phyloP scores from a whole-genome alignment of 2,113 vertebrate species.

The Elephas maximus region DNA sequence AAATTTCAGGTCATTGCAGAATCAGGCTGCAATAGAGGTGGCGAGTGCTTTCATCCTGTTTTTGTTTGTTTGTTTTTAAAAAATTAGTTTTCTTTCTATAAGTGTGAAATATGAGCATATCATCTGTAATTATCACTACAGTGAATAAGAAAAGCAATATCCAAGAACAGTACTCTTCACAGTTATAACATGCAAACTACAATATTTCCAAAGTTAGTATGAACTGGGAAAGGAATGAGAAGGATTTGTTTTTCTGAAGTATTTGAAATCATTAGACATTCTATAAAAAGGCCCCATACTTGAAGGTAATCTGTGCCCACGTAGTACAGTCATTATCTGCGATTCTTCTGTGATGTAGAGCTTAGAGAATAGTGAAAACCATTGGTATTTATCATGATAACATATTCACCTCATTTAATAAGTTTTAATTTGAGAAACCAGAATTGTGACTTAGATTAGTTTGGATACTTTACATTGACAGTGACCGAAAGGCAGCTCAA shows the following conservation, averaged over 20 bases:
- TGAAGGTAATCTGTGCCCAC: background rate
- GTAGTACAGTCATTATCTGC: background rate
- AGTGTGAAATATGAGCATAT: background rate
- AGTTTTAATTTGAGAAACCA: constrained; percentile 34
- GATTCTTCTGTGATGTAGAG: background rate
- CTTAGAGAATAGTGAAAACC: background rate
- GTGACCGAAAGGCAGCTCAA: background rate
- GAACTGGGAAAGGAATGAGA: background rate
- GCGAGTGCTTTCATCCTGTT: background rate
- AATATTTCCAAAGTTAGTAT: background rate
- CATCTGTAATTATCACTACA: background rate
- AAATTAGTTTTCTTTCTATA: background rate
- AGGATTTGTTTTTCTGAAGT: background rate
- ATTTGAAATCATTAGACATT: constrained; percentile 41
- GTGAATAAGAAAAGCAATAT: constrained; percentile 1
- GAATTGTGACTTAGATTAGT: background rate
- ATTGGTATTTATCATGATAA: background rate
- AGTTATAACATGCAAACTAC: background rate
- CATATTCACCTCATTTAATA: background rate
- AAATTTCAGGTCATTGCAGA: constrained; percentile 39
- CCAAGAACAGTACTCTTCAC: background rate
- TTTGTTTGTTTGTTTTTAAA: background rate
- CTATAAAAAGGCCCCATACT: background rate
- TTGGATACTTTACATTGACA: background rate
- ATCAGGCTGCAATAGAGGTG: background rate